Evolutionary conservation across 2,888 invertebrate species (phyloP).

Genomic region (Acrobasis repandana): DNA sequence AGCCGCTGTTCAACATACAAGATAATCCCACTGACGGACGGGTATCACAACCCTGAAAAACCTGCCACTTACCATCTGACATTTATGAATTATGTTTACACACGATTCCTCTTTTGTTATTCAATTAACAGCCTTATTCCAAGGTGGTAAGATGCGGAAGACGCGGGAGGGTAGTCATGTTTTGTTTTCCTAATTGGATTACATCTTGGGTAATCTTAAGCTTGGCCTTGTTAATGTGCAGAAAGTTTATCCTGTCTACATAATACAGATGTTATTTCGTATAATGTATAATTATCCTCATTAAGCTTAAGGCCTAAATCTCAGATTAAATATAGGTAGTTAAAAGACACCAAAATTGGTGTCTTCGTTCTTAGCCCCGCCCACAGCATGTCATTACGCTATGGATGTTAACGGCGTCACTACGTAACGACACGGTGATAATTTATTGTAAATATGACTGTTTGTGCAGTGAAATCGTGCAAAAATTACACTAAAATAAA

Average conservation of each 20-base stretch:
- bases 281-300: background rate
- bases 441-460: too few species aligned
- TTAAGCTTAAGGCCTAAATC: too few species aligned
- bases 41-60: slow-evolving; percentile 5
- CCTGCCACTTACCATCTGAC: slow-evolving; percentile 15
- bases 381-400: too few species aligned
- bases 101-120: background rate
- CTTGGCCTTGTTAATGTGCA: slow-evolving; percentile 15
- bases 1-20: background rate
- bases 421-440: too few species aligned
- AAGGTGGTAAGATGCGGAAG: slow-evolving; percentile 1
- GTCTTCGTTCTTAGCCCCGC: too few species aligned
- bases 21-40: slow-evolving; percentile 1
- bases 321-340: too few species aligned
- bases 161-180: slow-evolving; percentile 6
- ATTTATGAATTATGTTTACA: slow-evolving; percentile 21
- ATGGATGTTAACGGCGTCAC: too few species aligned
- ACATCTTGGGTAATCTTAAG: slow-evolving; percentile 13
- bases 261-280: slow-evolving; percentile 1
- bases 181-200: slow-evolving; percentile 21
- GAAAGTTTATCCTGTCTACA: slow-evolving; percentile 4
- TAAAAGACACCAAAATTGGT: too few species aligned
- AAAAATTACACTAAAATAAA: too few species aligned
- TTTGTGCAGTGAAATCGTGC: too few species aligned
- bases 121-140: slow-evolving; percentile 8